Base-by-base conservation (phyloP, 2,888 invertebrate genomes). In the Cheilosia scutellata region DNA sequence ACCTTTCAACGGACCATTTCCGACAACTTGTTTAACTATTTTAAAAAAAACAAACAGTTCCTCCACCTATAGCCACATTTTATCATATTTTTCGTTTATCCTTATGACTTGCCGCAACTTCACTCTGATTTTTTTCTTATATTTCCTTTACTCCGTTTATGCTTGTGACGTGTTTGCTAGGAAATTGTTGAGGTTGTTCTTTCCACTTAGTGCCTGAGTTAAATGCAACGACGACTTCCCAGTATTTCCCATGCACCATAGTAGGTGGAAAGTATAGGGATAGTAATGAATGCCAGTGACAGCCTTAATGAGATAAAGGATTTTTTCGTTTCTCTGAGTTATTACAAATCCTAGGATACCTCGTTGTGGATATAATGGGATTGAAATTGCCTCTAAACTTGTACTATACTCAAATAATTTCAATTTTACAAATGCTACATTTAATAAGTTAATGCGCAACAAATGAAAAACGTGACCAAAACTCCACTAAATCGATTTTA, bases 111-210 rank as follows among this genome's bases (percentile, higher is more conserved):
- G 57, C 78, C 72, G 60, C 62, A 83, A 74, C 66, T 78, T 78
- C 68, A 63, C 57, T 74, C 68, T 66, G 77, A 42, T 27, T 58
- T 78, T 62, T 62, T n/a, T 16, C 16, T 13, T n/a, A 16, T 44
- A 71, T 68, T 74, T 63, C 40, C 51, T 62, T 60, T 72, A 47
- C 42, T 62, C 51, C 16, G 60, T 57, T 55, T 76, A 27, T 63
- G 74, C 57, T 76, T 11, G 27, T 66, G 72, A 82, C 77, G 77
- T 77, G 65, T 82, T 79, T 40, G 42, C 58, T 78, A 72, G 71
- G 63, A 77, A 77, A 76, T 60, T 72, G 60, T 33, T 65, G 27
- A 60, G 31, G 71, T 65, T 58, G 57, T 60, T 65, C 65, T 25
- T 65, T 77, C 51, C 51, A 63, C 60, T 72, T 82, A 68, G 63